Evolutionary conservation across 2,797 vertebrate species (phyloP).

Genomic region (Galaxias olidus): DNA sequence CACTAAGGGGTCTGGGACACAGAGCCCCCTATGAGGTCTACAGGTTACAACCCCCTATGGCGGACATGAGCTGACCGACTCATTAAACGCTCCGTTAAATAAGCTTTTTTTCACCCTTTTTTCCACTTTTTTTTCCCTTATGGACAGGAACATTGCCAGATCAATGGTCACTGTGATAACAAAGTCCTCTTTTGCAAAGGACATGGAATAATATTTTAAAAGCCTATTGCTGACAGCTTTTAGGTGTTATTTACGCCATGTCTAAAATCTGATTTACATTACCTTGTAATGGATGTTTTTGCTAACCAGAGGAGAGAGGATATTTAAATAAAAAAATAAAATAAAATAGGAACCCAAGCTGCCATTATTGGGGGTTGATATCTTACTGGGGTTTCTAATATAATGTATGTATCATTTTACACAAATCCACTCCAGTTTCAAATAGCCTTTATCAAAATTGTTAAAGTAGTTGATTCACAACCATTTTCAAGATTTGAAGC

Average conservation of each 20-base stretch:
- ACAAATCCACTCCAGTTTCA: too few species aligned
- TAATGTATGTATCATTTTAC: too few species aligned
- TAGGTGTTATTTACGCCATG: conserved; percentile 6
- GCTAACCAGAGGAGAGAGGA: too few species aligned
- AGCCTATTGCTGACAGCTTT: conserved; percentile 41
- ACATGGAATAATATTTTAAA: conserved; percentile 50
- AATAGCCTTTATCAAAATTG: too few species aligned
- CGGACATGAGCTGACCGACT: conserved; percentile 10
- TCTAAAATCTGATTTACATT: conserved; percentile 27
- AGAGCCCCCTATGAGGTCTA: conserved; percentile 14
- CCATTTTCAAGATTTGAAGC: too few species aligned
- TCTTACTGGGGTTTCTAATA: too few species aligned
- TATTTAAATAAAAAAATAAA: too few species aligned
- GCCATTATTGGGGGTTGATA: too few species aligned
- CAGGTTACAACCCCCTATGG: not conserved
- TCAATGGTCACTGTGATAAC: conserved; percentile 25
- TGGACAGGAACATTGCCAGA: conserved; percentile 34
- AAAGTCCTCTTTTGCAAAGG: conserved; percentile 22
- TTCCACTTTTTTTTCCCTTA: too few species aligned
- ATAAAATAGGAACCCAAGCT: too few species aligned
- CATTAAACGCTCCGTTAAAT: conserved; percentile 49
- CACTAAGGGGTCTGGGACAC: conserved; percentile 8
- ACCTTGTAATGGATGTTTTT: too few species aligned
- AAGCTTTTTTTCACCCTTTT: conserved; percentile 42
- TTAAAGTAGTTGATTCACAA: too few species aligned